These are phyloP conservation scores for Dolomedes plantarius DNA, from an alignment of 2,888 invertebrate species.

Conservation along the genomic window DNA sequence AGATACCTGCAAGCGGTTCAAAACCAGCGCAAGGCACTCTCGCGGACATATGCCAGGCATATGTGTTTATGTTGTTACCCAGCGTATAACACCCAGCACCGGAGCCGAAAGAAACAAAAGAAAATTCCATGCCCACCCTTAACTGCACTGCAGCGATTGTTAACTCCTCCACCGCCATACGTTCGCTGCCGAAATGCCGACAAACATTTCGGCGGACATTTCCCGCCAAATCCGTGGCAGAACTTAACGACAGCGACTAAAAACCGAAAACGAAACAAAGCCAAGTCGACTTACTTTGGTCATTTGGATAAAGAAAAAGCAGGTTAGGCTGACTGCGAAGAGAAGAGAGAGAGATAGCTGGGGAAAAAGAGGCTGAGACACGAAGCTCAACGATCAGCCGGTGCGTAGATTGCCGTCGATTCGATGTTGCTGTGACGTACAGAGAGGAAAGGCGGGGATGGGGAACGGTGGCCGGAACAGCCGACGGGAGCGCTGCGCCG, in stretches of 20 bases:
- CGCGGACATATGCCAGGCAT: too few species aligned
- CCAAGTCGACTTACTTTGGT: not conserved
- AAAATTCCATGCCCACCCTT: not conserved
- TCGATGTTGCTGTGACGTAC: conserved; percentile 36
- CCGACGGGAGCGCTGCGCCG: conserved; percentile 40
- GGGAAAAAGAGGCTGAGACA: not conserved
- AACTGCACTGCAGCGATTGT: conserved; percentile 16
- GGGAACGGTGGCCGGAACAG: conserved; percentile 44
- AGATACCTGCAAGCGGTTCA: too few species aligned
- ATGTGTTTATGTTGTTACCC: too few species aligned
- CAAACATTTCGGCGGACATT: not conserved
- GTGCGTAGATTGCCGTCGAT: conserved; percentile 18
- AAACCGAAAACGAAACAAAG: conserved; percentile 3
- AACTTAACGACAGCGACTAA: not conserved
- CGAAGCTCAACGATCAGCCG: not conserved
- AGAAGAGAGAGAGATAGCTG: too few species aligned
- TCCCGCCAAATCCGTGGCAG: not conserved
- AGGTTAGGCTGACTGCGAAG: not conserved
- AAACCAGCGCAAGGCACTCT: too few species aligned
- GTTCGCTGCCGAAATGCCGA: not conserved
- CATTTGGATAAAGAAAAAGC: not conserved
- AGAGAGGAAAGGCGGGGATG: conserved; percentile 3
- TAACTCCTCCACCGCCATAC: conserved; percentile 13
- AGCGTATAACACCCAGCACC: not conserved
- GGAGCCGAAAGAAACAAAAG: not conserved